Percentiles rank a stretch among this genome's conserved stretches.
These are phyloP conservation scores for Portunus trituberculatus DNA, from an alignment of 1,140 invertebrate species.

Conservation along the genomic window DNA sequence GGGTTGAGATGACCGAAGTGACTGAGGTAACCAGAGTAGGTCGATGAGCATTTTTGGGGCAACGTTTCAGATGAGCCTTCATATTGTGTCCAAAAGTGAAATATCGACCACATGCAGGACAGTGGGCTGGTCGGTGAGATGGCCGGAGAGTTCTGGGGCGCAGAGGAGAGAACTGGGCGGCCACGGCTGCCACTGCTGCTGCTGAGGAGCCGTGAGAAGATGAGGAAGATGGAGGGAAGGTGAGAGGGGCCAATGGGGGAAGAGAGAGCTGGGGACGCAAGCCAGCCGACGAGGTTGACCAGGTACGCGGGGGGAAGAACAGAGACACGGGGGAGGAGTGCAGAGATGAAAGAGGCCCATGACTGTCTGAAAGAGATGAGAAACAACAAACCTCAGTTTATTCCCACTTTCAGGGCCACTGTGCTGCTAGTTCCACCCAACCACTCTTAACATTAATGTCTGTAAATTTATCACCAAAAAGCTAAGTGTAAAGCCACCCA, in stretches of 20 bases:
- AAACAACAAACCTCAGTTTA: conserved; percentile 77
- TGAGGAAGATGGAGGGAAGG: conserved; percentile 72
- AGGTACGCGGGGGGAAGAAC: conserved; percentile 78
- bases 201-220: conserved; percentile 67
- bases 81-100: conserved; percentile 78
- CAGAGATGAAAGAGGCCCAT: conserved; percentile 76
- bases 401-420: conserved; percentile 75
- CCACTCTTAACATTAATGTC: conserved; percentile 67
- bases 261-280: conserved; percentile 76
- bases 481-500: conserved; percentile 73
- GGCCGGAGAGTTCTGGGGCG: conserved; percentile 76
- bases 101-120: conserved; percentile 77
- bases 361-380: conserved; percentile 77
- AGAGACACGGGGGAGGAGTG: conserved; percentile 77
- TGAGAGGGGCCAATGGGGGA: conserved; percentile 75
- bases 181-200: conserved; percentile 68
- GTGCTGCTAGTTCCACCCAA: conserved; percentile 63
- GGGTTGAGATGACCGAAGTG: conserved; percentile 68
- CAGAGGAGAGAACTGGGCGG: conserved; percentile 70
- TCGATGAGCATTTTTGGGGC: conserved; percentile 77
- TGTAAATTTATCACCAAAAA: conserved; percentile 73
- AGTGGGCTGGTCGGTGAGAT: conserved; percentile 77
- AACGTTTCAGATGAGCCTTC: conserved; percentile 77
- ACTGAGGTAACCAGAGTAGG: conserved; percentile 67
- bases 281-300: conserved; percentile 77